Percentiles rank a stretch among this genome's conserved stretches.
phyloP scores from a whole-genome alignment of 2,888 invertebrate species.

The Drosophila mettleri region DNA sequence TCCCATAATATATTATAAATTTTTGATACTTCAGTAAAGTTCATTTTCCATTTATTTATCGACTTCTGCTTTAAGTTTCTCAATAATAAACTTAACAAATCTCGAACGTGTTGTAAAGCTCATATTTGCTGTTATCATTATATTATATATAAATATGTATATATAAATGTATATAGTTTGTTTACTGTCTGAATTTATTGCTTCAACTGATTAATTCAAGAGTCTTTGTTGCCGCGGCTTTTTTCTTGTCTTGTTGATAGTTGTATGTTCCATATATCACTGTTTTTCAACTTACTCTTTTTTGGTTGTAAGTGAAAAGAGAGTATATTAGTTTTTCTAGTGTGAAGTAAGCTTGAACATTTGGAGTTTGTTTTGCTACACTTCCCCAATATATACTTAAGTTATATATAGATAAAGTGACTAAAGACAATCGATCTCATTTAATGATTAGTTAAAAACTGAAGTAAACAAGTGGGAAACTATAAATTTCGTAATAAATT shows the following conservation, averaged over 20 bases:
- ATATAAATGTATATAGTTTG: not conserved
- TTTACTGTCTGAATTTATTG: constrained; percentile 8
- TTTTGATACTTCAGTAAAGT: not conserved
- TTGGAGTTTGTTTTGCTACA: no score
- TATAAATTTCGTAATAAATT: constrained; percentile 1
- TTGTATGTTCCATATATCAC: constrained; percentile 9
- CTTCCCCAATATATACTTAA: not conserved
- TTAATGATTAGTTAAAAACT: not conserved
- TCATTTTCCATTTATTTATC: not conserved
- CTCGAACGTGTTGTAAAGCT: not conserved
- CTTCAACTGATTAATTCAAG: constrained; percentile 20
- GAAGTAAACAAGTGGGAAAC: constrained; percentile 1
- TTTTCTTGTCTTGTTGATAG: constrained; percentile 13
- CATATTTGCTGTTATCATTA: constrained; percentile 3
- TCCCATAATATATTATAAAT: not conserved
- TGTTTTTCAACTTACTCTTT: not conserved
- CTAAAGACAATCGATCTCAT: not conserved
- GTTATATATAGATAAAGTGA: not conserved
- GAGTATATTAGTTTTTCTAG: not conserved
- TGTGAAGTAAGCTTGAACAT: no score
- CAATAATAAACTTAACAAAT: not conserved
- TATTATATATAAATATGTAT: not conserved
- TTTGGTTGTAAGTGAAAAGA: not conserved
- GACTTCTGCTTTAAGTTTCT: not conserved
- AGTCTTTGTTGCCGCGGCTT: constrained; percentile 9